Evolutionary conservation across 2,113 vertebrate genomes (phyloP).

Genomic region (Artemisiospiza belli): DNA sequence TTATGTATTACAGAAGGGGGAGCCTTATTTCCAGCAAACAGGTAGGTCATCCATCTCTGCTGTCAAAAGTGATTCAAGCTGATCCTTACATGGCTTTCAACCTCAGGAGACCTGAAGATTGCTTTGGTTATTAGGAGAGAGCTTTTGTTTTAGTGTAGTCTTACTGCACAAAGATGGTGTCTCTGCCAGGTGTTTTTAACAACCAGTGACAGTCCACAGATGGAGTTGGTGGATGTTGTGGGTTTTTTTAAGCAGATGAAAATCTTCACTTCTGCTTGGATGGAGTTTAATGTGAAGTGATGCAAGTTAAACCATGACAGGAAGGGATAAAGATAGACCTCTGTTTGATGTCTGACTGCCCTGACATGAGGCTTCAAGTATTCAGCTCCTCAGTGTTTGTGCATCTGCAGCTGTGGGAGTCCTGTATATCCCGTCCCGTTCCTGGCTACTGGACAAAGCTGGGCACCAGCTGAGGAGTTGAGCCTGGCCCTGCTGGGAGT

Average conservation of each 20-base stretch:
- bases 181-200: not conserved
- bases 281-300: not conserved
- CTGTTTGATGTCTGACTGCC: not conserved
- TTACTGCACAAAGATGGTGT: not conserved
- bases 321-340: not conserved
- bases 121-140: not conserved
- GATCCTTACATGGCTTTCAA: not conserved
- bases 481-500: not conserved
- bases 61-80: not conserved
- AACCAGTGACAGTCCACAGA: not conserved
- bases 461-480: not conserved
- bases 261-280: not conserved
- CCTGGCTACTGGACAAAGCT: not conserved
- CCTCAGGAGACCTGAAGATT: not conserved
- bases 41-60: not conserved
- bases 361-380: not conserved
- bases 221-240: not conserved
- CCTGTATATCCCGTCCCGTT: fast-evolving
- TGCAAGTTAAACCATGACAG: not conserved
- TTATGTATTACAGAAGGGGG: not conserved
- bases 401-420: not conserved
- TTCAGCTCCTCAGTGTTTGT: not conserved
- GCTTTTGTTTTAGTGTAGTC: not conserved
- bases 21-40: not conserved
- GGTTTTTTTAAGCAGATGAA: not conserved